A percentile compares a stretch with the other conserved stretches of the same genome.
Evolutionary conservation across 1,140 invertebrate species (phyloP).

Genomic region (Macrotrachela quadricornifera): DNA sequence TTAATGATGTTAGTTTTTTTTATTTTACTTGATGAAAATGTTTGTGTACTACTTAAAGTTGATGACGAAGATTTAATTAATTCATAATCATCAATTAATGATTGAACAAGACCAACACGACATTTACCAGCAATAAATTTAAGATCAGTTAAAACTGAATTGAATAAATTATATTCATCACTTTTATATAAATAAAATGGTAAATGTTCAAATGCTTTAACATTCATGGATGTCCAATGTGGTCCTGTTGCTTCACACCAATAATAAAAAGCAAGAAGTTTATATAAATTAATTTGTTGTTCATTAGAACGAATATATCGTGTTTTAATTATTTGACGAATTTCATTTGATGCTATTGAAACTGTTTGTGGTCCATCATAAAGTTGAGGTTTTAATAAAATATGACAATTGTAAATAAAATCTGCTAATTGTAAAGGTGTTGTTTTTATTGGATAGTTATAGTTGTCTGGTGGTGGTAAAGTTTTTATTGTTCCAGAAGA

Average conservation of each 20-base stretch:
- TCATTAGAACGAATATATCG: too few species aligned
- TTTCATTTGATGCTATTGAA: too few species aligned
- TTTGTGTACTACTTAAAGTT: conserved; percentile 5
- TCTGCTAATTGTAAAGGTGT: too few species aligned
- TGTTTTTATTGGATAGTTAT: too few species aligned
- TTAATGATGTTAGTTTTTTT: conserved; percentile 8
- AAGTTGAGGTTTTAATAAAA: too few species aligned
- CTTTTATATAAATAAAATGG: conserved; percentile 5
- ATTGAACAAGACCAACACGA: conserved; percentile 15
- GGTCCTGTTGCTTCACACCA: not conserved
- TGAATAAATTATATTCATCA: conserved; percentile 15
- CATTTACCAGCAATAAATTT: conserved; percentile 20
- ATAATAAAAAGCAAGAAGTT: conserved; percentile 2
- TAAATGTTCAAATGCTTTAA: not conserved
- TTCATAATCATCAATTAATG: conserved; percentile 20
- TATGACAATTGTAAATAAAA: too few species aligned
- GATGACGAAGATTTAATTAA: not conserved
- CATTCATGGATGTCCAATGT: not conserved
- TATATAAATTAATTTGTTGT: not conserved
- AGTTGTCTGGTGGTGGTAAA: too few species aligned
- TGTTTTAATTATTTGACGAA: too few species aligned
- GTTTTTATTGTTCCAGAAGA: not conserved
- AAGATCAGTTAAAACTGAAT: conserved; percentile 16
- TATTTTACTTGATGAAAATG: conserved; percentile 13
- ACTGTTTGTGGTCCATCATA: too few species aligned